Conservation (phyloP, 2,888 invertebrate genomes). For the Euplexia lucipara region DNA sequence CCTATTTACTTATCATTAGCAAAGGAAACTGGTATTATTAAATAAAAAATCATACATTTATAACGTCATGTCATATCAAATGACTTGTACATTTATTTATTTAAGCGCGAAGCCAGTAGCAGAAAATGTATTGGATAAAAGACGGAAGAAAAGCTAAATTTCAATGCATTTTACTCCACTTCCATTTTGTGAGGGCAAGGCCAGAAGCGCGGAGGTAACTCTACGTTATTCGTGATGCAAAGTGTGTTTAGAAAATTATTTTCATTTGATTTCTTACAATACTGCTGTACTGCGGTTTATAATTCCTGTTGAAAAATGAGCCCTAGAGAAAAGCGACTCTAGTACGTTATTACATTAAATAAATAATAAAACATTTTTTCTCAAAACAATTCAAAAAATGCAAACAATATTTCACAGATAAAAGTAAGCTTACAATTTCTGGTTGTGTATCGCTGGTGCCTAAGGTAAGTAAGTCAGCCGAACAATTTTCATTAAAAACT, state of each 20-base stretch:
- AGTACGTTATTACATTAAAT: no score
- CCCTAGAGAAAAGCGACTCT: neutral
- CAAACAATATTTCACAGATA: no score
- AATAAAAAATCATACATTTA: neutral
- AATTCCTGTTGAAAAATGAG: neutral
- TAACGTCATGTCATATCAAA: neutral
- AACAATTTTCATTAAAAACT: no score
- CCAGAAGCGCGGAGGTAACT: neutral
- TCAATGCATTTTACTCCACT: conserved; percentile 18
- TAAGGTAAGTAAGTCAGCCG: no score
- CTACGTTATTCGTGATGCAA: neutral
- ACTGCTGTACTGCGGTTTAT: neutral
- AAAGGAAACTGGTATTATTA: neutral
- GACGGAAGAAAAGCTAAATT: conserved; percentile 12
- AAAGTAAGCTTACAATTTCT: no score
- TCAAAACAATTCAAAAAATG: no score
- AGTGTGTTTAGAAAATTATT: neutral
- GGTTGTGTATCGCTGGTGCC: no score
- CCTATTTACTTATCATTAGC: neutral
- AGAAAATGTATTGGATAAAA: conserved; percentile 12
- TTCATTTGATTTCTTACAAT: conserved; percentile 3
- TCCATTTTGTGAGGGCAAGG: conserved; percentile 11
- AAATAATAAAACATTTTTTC: no score
- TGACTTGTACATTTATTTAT: neutral
- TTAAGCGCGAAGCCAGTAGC: neutral